Percentiles rank a stretch among this genome's conserved stretches.
Evolutionary conservation across 1,140 invertebrate species (phyloP).

Genomic region (Maconellicoccus hirsutus): DNA sequence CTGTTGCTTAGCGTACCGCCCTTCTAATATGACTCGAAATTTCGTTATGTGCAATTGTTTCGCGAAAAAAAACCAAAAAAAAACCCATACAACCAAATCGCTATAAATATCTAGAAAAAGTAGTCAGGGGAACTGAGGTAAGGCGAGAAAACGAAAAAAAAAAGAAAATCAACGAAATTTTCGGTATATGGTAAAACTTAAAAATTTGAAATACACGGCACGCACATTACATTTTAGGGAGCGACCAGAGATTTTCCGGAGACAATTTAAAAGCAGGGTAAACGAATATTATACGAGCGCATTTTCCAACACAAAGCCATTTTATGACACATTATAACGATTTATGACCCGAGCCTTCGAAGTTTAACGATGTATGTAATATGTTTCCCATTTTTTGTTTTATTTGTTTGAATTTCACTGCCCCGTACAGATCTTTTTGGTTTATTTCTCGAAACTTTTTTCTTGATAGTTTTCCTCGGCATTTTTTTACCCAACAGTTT

Average conservation of each 20-base stretch:
- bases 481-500: background rate
- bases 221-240: constrained; percentile 14
- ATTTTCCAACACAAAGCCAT: constrained; percentile 15
- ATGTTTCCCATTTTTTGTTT: constrained; percentile 19
- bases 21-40: background rate
- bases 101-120: background rate
- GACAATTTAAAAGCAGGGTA: constrained; percentile 19
- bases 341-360: constrained; percentile 18
- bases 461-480: background rate
- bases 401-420: constrained; percentile 11
- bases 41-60: background rate
- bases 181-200: background rate
- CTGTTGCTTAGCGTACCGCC: background rate
- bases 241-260: constrained; percentile 11
- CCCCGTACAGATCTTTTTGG: background rate
- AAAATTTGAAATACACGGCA: constrained; percentile 5
- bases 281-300: constrained; percentile 16
- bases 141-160: background rate
- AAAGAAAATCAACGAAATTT: background rate
- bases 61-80: background rate
- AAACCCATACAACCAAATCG: background rate
- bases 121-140: background rate
- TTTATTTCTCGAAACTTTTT: background rate
- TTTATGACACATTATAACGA: constrained; percentile 22
- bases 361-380: constrained; percentile 22